Evolutionary conservation across 2,113 vertebrate genomes (phyloP).

Genomic region (Sminthopsis crassicaudata): DNA sequence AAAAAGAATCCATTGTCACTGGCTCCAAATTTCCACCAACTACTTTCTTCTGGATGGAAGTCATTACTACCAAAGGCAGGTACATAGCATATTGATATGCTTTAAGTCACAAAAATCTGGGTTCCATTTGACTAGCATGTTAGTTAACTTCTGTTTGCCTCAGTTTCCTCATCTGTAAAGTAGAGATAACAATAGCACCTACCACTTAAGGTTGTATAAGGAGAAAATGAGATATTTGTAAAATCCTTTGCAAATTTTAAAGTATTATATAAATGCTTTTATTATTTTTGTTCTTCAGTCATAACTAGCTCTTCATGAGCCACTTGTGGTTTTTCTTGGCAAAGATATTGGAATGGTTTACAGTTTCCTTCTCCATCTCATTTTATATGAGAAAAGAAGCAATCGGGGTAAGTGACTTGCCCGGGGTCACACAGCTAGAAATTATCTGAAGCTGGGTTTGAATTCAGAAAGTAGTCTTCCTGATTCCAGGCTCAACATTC

Average conservation of each 20-base stretch:
- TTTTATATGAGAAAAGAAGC: no score
- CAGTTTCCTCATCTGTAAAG: no score
- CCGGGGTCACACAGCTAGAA: no score
- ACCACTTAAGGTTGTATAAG: neutral
- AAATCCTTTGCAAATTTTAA: neutral
- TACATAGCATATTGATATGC: neutral
- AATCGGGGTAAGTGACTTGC: no score
- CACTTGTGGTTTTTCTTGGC: no score
- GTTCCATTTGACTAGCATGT: neutral
- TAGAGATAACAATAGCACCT: neutral
- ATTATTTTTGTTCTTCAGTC: no score
- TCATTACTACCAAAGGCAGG: neutral
- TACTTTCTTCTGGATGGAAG: neutral
- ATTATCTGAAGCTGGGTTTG: neutral
- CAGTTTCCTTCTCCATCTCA: no score
- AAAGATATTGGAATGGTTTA: no score
- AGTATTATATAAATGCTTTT: neutral
- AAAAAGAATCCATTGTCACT: neutral
- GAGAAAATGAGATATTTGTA: neutral
- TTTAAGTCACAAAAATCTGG: neutral
- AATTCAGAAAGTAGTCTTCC: neutral
- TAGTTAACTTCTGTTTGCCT: neutral
- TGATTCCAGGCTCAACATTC: neutral
- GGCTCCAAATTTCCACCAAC: neutral
- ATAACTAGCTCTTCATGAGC: no score